These are phyloP conservation scores for Caenorhabditis sp. DNA, from an alignment of 2,888 invertebrate genomes.

Conservation along the genomic window DNA sequence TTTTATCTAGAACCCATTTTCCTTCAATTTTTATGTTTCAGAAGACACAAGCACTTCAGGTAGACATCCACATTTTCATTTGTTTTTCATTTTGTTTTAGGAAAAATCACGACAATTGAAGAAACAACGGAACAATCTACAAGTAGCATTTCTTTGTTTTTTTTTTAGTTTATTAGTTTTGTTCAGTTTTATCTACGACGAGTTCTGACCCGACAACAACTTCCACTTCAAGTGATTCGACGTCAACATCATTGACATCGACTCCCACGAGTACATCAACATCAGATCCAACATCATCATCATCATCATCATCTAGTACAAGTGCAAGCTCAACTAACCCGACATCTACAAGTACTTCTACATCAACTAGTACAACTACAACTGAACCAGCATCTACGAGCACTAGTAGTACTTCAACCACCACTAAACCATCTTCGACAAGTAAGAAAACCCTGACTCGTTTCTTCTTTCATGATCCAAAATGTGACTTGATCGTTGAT, in stretches of 20 bases:
- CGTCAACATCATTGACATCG: conserved; percentile 11
- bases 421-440: not conserved
- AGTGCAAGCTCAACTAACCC: not conserved
- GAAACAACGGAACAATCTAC: not conserved
- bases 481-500: too few species aligned
- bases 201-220: not conserved
- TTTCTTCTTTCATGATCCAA: too few species aligned
- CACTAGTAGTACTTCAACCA: conserved; percentile 1
- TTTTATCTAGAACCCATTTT: too few species aligned
- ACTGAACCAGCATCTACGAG: conserved; percentile 4
- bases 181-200: conserved; percentile 3
- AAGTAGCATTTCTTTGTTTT: too few species aligned
- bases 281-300: not conserved
- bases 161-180: not conserved
- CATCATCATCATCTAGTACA: not conserved
- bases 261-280: conserved; percentile 8
- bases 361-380: not conserved
- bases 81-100: not conserved
- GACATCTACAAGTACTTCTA: not conserved
- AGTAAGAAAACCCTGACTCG: not conserved
- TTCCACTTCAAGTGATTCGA: conserved; percentile 9
- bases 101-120: not conserved
- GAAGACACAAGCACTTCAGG: not conserved
- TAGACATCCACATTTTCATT: too few species aligned
- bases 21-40: too few species aligned